Evolutionary conservation across 2,113 vertebrate genomes (phyloP).

Genomic region (Strix uralensis): DNA sequence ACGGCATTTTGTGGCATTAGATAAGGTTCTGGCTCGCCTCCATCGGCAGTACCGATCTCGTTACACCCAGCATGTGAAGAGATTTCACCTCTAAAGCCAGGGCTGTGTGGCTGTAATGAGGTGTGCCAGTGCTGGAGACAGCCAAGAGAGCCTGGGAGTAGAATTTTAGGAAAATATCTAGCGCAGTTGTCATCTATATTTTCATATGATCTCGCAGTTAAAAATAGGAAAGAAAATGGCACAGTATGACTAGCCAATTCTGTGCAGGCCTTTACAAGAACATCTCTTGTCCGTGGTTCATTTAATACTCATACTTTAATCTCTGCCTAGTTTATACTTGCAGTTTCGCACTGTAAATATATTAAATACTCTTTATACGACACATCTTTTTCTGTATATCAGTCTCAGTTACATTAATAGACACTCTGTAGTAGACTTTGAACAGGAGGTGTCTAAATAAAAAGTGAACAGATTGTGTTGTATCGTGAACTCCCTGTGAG

Average conservation of each 20-base stretch:
- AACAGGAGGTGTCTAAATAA: background rate
- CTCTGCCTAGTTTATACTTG: background rate
- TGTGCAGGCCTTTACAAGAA: slow-evolving; percentile 35
- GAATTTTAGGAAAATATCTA: background rate
- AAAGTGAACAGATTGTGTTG: slow-evolving; percentile 18
- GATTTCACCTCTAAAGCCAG: background rate
- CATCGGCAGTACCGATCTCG: background rate
- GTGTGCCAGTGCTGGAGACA: background rate
- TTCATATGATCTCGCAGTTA: background rate
- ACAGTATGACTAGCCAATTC: background rate
- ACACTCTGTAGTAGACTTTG: background rate
- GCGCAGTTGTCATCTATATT: background rate
- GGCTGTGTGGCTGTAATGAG: background rate
- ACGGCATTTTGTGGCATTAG: slow-evolving; percentile 1
- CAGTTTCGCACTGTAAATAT: background rate
- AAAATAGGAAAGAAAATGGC: background rate
- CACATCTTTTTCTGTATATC: background rate
- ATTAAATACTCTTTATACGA: background rate
- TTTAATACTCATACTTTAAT: background rate
- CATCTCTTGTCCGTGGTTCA: background rate
- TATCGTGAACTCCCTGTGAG: background rate
- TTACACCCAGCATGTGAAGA: background rate
- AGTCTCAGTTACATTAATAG: background rate
- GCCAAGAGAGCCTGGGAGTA: background rate
- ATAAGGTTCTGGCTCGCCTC: background rate